A percentile compares a stretch with the other conserved stretches of the same genome.
These are phyloP conservation scores for Muraenolepis orangiensis DNA, from an alignment of 2,797 vertebrate genomes.

Conservation along the genomic window DNA sequence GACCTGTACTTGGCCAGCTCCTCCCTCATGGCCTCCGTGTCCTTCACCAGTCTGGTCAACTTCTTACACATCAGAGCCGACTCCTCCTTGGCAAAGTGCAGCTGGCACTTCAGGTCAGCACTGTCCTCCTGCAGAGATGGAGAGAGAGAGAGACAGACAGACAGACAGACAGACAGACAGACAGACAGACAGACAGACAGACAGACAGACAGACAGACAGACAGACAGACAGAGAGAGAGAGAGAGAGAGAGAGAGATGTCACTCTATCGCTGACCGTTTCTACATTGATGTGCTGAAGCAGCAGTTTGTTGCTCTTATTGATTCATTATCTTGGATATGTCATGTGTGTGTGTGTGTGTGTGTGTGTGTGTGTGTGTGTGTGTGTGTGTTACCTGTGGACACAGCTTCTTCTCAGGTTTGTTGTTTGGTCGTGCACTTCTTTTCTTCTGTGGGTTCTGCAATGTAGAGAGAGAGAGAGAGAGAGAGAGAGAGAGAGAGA, in stretches of 20 bases:
- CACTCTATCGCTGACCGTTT: slow-evolving; percentile 6
- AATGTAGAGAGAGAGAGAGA: slow-evolving; percentile 28
- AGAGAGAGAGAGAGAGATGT: slow-evolving; percentile 1
- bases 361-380: slow-evolving; percentile 10
- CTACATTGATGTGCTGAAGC: slow-evolving; percentile 17
- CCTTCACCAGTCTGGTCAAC: slow-evolving; percentile 92
- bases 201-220: slow-evolving; percentile 1
- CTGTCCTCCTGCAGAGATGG: slow-evolving; percentile 83
- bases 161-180: neutral
- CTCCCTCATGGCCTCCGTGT: slow-evolving; percentile 93
- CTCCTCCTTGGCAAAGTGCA: slow-evolving; percentile 98
- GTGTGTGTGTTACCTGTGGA: slow-evolving; percentile 77
- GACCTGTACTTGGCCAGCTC: slow-evolving; percentile 91
- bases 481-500: slow-evolving; percentile 7
- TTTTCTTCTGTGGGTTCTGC: slow-evolving; percentile 93
- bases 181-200: slow-evolving; percentile 1
- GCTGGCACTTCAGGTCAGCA: slow-evolving; percentile 94
- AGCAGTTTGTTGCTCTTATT: slow-evolving; percentile 18
- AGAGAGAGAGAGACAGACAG: neutral
- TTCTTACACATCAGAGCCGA: slow-evolving; percentile 98
- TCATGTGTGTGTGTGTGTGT: slow-evolving; percentile 8
- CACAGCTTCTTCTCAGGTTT: slow-evolving; percentile 89
- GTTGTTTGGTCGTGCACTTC: slow-evolving; percentile 82
- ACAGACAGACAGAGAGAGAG: slow-evolving; percentile 7
- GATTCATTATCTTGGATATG: slow-evolving; percentile 30